phyloP scores from a whole-genome alignment of 2,888 invertebrate genomes.

The Dasypolia templi region DNA sequence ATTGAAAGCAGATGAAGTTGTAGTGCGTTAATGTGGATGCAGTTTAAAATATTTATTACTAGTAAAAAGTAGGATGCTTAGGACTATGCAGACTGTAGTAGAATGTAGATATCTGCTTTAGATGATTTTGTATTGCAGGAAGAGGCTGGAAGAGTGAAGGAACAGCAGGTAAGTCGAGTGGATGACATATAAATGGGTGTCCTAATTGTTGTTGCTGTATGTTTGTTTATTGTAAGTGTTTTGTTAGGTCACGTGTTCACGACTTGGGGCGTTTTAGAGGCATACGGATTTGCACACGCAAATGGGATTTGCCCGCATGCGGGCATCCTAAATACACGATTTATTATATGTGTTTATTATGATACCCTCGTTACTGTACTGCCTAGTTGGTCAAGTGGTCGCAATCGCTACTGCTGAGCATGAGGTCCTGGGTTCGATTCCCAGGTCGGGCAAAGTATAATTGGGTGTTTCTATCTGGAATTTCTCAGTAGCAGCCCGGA shows the following conservation, averaged over 20 bases:
- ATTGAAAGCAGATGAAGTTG: too few species aligned
- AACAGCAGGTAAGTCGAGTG: slow-evolving; percentile 39
- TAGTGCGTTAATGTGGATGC: too few species aligned
- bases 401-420: too few species aligned
- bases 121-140: slow-evolving; percentile 36
- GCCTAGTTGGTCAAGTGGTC: too few species aligned
- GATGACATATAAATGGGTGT: slow-evolving; percentile 24
- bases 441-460: too few species aligned
- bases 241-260: slow-evolving; percentile 15
- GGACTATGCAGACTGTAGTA: slow-evolving; percentile 5
- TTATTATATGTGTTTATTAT: neutral
- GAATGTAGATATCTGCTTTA: slow-evolving; percentile 40
- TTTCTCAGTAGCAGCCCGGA: too few species aligned
- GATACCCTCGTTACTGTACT: too few species aligned
- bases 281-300: neutral
- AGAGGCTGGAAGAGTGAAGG: slow-evolving; percentile 38
- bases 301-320: neutral
- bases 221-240: slow-evolving; percentile 6
- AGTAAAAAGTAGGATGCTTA: neutral
- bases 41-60: too few species aligned
- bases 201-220: slow-evolving; percentile 16
- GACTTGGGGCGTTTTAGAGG: neutral
- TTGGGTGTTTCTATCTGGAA: too few species aligned
- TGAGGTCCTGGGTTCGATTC: too few species aligned
- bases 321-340: neutral